These are phyloP conservation scores for Drosophila sordidula DNA, from an alignment of 2,888 invertebrate genomes.

Conservation along the genomic window DNA sequence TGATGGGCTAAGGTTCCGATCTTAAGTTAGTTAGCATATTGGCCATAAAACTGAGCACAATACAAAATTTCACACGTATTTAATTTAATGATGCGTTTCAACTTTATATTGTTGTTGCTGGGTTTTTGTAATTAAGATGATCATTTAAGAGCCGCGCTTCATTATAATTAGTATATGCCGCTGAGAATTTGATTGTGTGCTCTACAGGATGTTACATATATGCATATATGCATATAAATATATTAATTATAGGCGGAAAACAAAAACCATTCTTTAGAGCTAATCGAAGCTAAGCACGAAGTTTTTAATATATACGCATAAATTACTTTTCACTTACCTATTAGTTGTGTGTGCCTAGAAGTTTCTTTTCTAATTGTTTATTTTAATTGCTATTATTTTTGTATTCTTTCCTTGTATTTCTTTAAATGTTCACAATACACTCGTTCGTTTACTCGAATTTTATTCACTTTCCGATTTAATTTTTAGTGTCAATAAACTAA, in stretches of 20 bases:
- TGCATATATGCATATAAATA: neutral
- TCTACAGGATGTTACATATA: conserved; percentile 34
- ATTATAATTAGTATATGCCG: conserved; percentile 16
- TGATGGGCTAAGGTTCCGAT: conserved; percentile 28
- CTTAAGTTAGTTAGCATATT: conserved; percentile 27
- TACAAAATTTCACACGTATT: conserved; percentile 44
- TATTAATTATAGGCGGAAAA: conserved; percentile 6
- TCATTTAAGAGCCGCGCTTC: conserved; percentile 36
- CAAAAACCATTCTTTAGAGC: neutral
- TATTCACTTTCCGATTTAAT: conserved; percentile 53
- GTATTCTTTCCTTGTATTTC: neutral
- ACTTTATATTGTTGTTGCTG: conserved; percentile 15
- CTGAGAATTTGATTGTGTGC: conserved; percentile 33
- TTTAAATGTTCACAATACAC: conserved; percentile 3
- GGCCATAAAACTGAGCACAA: conserved; percentile 2
- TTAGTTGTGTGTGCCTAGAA: neutral
- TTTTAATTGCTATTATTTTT: neutral
- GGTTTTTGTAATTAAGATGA: conserved; percentile 53
- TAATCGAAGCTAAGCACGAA: conserved; percentile 21
- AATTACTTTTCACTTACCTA: conserved; percentile 9
- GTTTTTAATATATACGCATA: neutral
- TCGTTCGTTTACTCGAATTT: conserved; percentile 6
- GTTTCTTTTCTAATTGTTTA: neutral
- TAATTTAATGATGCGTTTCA: conserved; percentile 37
- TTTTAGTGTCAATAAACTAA: conserved; percentile 69